These are phyloP conservation scores for Pseudomyrmex pallidus DNA, from an alignment of 1,140 invertebrate genomes.

Conservation along the genomic window DNA sequence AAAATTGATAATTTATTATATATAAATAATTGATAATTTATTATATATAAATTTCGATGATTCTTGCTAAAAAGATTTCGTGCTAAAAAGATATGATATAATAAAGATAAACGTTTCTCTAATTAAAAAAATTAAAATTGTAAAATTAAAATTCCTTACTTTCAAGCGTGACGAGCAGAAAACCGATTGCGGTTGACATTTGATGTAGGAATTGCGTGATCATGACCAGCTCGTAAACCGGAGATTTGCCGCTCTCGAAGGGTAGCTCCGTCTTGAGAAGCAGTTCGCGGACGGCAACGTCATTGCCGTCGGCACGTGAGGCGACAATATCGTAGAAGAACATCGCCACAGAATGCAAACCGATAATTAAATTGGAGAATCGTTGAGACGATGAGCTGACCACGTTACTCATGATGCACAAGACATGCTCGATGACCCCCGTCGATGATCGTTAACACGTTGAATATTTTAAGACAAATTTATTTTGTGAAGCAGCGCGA, in stretches of 20 bases:
- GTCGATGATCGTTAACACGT: constrained; percentile 36
- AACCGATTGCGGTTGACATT: constrained; percentile 10
- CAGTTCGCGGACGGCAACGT: constrained; percentile 27
- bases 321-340: constrained; percentile 37
- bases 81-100: too few species aligned
- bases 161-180: constrained; percentile 55
- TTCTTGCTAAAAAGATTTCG: too few species aligned
- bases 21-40: too few species aligned
- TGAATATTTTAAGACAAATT: constrained; percentile 45
- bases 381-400: constrained; percentile 29
- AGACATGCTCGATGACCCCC: background rate
- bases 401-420: constrained; percentile 27
- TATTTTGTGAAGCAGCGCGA: constrained; percentile 31
- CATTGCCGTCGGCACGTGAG: background rate
- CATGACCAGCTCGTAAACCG: constrained; percentile 62
- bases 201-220: constrained; percentile 45
- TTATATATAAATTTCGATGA: too few species aligned
- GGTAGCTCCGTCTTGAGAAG: constrained; percentile 65
- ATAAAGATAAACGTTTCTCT: too few species aligned
- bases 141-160: background rate
- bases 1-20: too few species aligned
- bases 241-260: constrained; percentile 53
- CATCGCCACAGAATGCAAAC: constrained; percentile 39
- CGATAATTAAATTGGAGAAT: constrained; percentile 49
- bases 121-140: too few species aligned